Evolutionary conservation across 2,113 vertebrate species (phyloP), one percentile per base, ranked within the genome.

Genomic region (Bambusicola thoracicus): DNA sequence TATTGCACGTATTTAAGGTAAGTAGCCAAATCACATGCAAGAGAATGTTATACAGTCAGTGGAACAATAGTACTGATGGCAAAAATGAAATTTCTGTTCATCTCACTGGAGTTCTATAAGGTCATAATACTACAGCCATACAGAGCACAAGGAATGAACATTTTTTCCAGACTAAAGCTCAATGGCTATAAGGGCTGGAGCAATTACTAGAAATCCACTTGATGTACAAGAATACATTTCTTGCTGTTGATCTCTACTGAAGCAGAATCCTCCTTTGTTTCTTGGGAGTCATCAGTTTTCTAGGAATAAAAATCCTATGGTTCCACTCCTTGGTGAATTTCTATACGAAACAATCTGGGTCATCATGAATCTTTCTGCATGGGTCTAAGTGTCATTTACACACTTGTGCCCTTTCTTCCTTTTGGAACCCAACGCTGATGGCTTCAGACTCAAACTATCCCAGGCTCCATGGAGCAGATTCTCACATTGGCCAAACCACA

Each of bases 281-380:
- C 41, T 15, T 49, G 49, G 22, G 68, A 76, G 13, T 49, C 27
- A 32, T 10, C 74, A 76, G 43, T 34, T 86, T 43, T 67, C 46
- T 18, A 48, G 65, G 51, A 59, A 49, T 6, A 30, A 3, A 89
- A 51, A 44, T 40, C 14, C 59, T 14, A 7, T 2, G 13, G 27
- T 16, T 49, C 66, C 44, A 41, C 18, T 49, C 67, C 58, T 34
- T 21, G 6, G 6, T 14, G 32, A 59, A 30, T 65, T 74, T 67
- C 51, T 41, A 4, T 0, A 1, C 2, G 19, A 61, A 2, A 11
- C n/a, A 53, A 30, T 4, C 30, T 21, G 24, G 24, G 27, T 30
- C 41, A 78, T 5, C 24, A 27, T 0, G 14, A 18, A 25, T 8
- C 27, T 10, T 48, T 41, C 75, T 29, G 48, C 53, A 8, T 1